These are phyloP conservation scores for Neodon shergylaensis DNA, from an alignment of 2,113 vertebrate genomes.

Conservation along the genomic window DNA sequence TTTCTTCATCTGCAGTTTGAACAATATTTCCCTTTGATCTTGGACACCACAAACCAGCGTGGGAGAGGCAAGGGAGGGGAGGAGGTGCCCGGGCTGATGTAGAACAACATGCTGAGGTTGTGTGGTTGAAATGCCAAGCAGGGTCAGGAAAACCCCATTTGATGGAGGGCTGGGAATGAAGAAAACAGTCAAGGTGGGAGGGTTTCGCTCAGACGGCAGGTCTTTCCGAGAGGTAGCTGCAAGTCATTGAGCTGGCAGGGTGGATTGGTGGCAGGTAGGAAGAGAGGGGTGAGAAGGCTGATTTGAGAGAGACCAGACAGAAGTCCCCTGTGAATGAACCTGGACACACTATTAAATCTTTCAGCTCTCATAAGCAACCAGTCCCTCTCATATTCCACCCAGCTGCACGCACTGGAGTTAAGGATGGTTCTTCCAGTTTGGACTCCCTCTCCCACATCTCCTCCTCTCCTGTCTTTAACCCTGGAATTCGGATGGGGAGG, in stretches of 20 bases:
- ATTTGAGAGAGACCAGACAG: rapidly evolving
- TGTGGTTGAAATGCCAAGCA: neutral
- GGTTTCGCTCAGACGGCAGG: neutral
- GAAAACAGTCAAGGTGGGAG: neutral
- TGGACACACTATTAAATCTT: neutral
- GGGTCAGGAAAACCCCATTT: slow-evolving; percentile 39
- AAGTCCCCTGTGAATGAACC: neutral
- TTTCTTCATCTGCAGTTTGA: slow-evolving; percentile 68
- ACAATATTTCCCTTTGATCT: slow-evolving; percentile 78
- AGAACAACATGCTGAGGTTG: neutral
- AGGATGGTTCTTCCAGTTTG: neutral
- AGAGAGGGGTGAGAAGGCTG: rapidly evolving
- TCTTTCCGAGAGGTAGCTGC: neutral
- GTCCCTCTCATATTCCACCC: neutral
- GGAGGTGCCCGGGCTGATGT: neutral
- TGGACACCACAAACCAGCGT: slow-evolving; percentile 37
- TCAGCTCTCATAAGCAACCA: neutral
- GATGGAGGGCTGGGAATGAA: slow-evolving; percentile 40
- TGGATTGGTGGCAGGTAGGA: neutral
- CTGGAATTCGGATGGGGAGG: neutral
- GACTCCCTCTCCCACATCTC: neutral
- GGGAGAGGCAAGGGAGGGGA: neutral
- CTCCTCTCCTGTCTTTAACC: neutral
- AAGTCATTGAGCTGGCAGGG: neutral
- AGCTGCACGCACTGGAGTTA: neutral